Evolutionary conservation across 2,797 vertebrate genomes (phyloP).

Genomic region (Acanthurus lineatus): DNA sequence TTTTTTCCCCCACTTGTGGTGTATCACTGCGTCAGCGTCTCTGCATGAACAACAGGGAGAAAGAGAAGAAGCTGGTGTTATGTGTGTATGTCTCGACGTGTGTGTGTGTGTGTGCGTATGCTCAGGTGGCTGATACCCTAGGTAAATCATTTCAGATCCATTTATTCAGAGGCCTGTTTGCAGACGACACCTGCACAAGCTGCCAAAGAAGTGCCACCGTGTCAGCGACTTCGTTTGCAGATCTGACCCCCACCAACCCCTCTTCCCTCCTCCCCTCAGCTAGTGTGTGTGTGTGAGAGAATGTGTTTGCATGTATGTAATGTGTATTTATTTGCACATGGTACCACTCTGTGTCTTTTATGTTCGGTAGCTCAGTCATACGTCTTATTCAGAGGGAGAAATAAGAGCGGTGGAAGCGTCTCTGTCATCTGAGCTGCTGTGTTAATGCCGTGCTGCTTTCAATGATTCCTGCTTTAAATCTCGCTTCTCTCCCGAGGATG

Average conservation of each 20-base stretch:
- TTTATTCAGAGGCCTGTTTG: conserved; percentile 79
- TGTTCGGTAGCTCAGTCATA: conserved; percentile 46
- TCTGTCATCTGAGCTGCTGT: conserved; percentile 21
- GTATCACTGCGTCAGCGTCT: conserved; percentile 61
- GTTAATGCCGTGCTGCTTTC: conserved; percentile 62
- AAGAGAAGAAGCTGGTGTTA: conserved; percentile 5
- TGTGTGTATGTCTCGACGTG: conserved; percentile 21
- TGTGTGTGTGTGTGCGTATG: conserved; percentile 48
- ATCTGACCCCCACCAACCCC: conserved; percentile 64
- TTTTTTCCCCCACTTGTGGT: conserved; percentile 17
- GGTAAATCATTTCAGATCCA: conserved; percentile 83
- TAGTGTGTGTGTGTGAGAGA: conserved; percentile 24
- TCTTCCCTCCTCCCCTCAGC: conserved; percentile 24
- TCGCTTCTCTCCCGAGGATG: conserved; percentile 55
- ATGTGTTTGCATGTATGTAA: conserved; percentile 4
- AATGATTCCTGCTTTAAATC: conserved; percentile 59
- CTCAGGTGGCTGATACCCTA: conserved; percentile 79
- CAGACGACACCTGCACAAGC: conserved; percentile 74
- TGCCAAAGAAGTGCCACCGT: conserved; percentile 84
- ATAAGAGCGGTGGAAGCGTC: conserved; percentile 25
- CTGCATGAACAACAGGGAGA: conserved; percentile 47
- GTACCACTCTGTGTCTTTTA: conserved; percentile 23
- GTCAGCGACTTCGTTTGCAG: conserved; percentile 80
- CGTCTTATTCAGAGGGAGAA: conserved; percentile 37
- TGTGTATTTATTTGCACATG: conserved; percentile 21